A percentile compares a stretch with the other conserved stretches of the same genome.
Conservation (phyloP, 2,888 invertebrate genomes). For the Cenopis cana region DNA sequence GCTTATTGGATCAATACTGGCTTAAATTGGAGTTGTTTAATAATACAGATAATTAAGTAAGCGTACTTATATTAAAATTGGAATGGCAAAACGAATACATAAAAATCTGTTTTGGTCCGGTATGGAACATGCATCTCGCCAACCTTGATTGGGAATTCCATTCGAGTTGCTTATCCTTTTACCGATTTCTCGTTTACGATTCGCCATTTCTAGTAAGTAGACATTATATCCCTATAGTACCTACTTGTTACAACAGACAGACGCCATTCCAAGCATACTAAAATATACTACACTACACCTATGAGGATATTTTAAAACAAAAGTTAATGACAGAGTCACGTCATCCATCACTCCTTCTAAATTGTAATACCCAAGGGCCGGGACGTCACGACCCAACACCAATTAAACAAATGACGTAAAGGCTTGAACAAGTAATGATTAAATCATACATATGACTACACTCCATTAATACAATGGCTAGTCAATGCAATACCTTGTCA, state of each 20-base stretch:
- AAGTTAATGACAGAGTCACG: conserved; percentile 16
- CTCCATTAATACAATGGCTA: conserved; percentile 15
- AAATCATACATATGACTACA: conserved; percentile 13
- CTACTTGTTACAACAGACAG: not conserved
- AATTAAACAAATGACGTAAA: conserved; percentile 33
- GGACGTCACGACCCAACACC: conserved; percentile 25
- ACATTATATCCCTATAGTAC: not conserved
- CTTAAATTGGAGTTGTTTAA: conserved; percentile 1
- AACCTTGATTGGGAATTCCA: conserved; percentile 34
- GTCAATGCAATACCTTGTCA: conserved; percentile 14
- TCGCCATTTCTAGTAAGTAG: not conserved
- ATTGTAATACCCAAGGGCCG: conserved; percentile 7
- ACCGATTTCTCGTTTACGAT: conserved; percentile 12
- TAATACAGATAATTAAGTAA: conserved; percentile 17
- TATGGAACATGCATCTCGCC: conserved; percentile 25
- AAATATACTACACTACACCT: not conserved
- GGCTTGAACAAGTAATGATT: conserved; percentile 22
- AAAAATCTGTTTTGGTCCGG: conserved; percentile 14
- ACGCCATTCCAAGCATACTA: not conserved
- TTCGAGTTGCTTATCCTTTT: conserved; percentile 31
- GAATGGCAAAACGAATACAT: conserved; percentile 22
- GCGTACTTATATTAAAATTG: conserved; percentile 12
- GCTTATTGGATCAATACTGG: conserved; percentile 8
- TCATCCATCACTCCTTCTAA: conserved; percentile 18
- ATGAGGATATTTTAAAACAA: conserved; percentile 27